These are phyloP conservation scores for cattle (Bos taurus) DNA, from an alignment of 2,113 vertebrate genomes.

Conservation along the genomic window DNA sequence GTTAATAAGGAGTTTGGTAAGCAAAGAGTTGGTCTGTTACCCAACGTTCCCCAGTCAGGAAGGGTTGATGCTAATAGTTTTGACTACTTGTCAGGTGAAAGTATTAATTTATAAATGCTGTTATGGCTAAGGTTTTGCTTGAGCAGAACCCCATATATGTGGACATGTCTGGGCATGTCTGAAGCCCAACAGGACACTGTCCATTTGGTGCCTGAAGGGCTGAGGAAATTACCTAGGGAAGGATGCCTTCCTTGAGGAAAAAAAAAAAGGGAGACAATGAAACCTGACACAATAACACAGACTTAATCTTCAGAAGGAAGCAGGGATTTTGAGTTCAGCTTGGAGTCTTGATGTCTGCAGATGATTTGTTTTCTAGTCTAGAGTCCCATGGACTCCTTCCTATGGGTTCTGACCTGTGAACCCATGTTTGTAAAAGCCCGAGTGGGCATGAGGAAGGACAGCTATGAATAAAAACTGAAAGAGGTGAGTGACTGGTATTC, in stretches of 20 bases:
- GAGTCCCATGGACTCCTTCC: background rate
- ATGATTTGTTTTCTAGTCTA: background rate
- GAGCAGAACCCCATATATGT: background rate
- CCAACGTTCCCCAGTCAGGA: background rate
- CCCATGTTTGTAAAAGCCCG: background rate
- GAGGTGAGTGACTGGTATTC: background rate
- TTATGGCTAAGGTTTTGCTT: background rate
- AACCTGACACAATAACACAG: background rate
- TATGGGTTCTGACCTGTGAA: background rate
- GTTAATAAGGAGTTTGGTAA: background rate
- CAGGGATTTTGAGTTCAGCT: background rate
- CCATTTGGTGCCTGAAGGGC: background rate
- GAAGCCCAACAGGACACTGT: background rate
- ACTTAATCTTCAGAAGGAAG: slow-evolving; percentile 21
- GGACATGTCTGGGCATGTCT: background rate
- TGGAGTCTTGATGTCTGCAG: background rate
- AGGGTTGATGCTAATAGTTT: background rate
- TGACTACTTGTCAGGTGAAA: background rate
- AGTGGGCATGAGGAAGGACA: background rate
- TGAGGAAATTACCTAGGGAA: background rate
- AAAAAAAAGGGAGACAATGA: background rate
- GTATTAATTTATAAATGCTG: background rate
- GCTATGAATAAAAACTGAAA: background rate
- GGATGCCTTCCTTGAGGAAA: background rate
- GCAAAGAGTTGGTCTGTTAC: background rate